Percentiles rank a stretch among this genome's conserved stretches.
Evolutionary conservation across 2,888 invertebrate genomes (phyloP).

Genomic region (Ptychoptera contaminata): DNA sequence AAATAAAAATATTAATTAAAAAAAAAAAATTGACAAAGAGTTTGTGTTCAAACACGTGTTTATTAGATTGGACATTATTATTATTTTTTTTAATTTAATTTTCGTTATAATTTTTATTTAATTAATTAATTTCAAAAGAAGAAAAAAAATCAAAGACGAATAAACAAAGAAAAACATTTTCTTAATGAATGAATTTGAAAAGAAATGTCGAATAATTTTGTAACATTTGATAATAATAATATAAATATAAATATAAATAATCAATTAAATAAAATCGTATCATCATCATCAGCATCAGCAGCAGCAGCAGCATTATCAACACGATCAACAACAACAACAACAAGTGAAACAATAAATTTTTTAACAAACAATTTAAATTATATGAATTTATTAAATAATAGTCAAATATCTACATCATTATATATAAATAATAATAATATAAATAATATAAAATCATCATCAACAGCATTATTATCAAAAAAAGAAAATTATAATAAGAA

Average conservation of each 20-base stretch:
- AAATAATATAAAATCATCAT: too few relatives aligned
- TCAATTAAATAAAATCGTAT: neutral
- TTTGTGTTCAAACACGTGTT: neutral
- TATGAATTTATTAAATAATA: too few relatives aligned
- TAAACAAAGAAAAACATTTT: neutral
- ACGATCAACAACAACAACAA: neutral
- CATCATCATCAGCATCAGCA: too few relatives aligned
- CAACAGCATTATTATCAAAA: too few relatives aligned
- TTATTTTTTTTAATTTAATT: neutral
- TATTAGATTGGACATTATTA: too few relatives aligned
- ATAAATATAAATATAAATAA: neutral
- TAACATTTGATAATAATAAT: neutral
- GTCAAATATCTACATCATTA: too few relatives aligned
- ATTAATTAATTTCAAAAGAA: neutral
- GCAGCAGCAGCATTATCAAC: too few relatives aligned
- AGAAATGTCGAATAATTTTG: neutral
- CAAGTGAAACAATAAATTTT: neutral
- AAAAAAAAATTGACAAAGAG: neutral
- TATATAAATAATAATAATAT: too few relatives aligned
- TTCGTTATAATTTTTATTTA: neutral
- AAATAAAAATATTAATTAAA: neutral
- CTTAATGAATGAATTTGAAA: neutral
- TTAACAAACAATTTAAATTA: neutral
- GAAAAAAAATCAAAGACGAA: neutral
- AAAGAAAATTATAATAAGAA: too few relatives aligned